Percentiles rank a stretch among this genome's conserved stretches.
phyloP scores from a whole-genome alignment of 1,140 invertebrate genomes.

The Berghia stephanieae region DNA sequence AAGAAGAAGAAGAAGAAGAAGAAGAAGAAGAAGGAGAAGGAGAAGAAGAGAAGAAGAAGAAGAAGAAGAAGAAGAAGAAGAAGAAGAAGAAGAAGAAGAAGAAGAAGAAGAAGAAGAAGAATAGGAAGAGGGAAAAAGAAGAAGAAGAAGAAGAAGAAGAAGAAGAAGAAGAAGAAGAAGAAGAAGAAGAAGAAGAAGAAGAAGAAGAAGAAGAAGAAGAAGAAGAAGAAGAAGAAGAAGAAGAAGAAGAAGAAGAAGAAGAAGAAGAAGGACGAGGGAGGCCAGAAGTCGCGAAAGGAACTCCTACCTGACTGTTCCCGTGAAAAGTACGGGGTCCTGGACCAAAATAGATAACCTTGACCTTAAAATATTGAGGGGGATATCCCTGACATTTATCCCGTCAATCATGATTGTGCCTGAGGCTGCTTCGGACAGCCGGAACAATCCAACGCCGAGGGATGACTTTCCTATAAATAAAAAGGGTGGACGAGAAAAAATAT shows the following conservation, averaged over 20 bases:
- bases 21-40: conserved; percentile 20
- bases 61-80: conserved; percentile 19
- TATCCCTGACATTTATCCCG: conserved; percentile 47
- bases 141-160: conserved; percentile 40
- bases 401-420: conserved; percentile 61
- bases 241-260: too few species aligned
- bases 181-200: neutral
- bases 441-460: conserved; percentile 70
- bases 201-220: neutral
- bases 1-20: conserved; percentile 30
- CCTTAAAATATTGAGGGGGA: conserved; percentile 53
- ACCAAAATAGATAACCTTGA: conserved; percentile 58
- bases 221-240: too few species aligned
- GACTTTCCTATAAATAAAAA: conserved; percentile 68
- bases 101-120: conserved; percentile 72
- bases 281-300: too few species aligned
- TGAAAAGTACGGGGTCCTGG: conserved; percentile 68
- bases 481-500: neutral
- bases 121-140: too few species aligned
- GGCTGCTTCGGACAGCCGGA: conserved; percentile 69
- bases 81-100: conserved; percentile 29
- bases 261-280: too few species aligned
- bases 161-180: neutral
- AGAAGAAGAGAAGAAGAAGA: neutral
- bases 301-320: conserved; percentile 59